phyloP scores from a whole-genome alignment of 2,888 invertebrate genomes.

The Chironomus tentans region DNA sequence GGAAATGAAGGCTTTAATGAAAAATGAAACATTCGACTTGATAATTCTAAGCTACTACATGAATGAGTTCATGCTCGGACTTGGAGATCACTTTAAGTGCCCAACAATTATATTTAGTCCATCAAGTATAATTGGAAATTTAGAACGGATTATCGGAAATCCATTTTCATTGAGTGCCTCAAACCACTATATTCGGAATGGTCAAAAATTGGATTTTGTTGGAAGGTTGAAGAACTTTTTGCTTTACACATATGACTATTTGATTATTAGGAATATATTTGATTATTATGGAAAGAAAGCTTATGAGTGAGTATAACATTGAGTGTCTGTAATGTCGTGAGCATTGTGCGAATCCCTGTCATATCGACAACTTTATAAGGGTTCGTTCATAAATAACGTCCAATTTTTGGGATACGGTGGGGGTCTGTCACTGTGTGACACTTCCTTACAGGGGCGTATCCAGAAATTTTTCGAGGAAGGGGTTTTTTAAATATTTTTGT shows the following conservation, averaged over 20 bases:
- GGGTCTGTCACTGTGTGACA: no score
- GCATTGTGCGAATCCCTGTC: no score
- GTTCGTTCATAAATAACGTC: no score
- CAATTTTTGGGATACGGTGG: no score
- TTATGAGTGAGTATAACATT: no score
- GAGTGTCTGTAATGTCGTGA: no score
- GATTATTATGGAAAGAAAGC: background rate
- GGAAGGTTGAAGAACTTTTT: slow-evolving; percentile 32
- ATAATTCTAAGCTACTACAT: slow-evolving; percentile 35
- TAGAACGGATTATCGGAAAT: slow-evolving; percentile 30
- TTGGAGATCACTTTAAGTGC: slow-evolving; percentile 36
- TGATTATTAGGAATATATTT: background rate
- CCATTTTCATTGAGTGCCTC: slow-evolving; percentile 31
- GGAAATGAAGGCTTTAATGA: slow-evolving; percentile 28
- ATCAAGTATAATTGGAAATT: slow-evolving; percentile 32
- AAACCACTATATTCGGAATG: slow-evolving; percentile 30
- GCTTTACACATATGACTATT: background rate
- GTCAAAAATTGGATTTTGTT: slow-evolving; percentile 23
- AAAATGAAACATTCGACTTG: slow-evolving; percentile 33
- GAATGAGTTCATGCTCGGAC: slow-evolving; percentile 37
- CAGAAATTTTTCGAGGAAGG: no score
- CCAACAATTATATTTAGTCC: slow-evolving; percentile 35
- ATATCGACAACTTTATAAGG: no score
- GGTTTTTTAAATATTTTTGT: no score
- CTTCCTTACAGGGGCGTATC: no score